Conservation (phyloP, 2,888 invertebrate genomes). For the Acanthosepion esculentum region DNA sequence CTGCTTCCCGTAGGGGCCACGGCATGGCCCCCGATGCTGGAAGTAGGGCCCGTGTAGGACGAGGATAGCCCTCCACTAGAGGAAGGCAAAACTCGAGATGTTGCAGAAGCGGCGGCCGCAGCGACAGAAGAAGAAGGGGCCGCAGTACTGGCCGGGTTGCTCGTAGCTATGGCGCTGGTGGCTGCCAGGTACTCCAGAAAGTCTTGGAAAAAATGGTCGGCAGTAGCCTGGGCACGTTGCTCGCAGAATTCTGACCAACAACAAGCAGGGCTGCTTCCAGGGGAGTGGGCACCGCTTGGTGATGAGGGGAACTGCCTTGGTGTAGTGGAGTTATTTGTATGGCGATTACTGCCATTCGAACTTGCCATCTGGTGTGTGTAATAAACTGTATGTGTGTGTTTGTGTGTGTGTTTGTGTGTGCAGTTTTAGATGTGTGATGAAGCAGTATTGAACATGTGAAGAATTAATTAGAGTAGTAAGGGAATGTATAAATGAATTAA, state of each 20-base stretch:
- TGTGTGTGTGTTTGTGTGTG: background rate
- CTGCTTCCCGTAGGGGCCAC: constrained; percentile 2
- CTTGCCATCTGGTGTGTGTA: constrained; percentile 37
- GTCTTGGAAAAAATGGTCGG: constrained; percentile 90
- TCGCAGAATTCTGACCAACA: constrained; percentile 69
- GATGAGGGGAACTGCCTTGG: background rate
- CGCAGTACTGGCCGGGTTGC: constrained; percentile 82
- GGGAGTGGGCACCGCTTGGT: background rate
- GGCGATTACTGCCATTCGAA: constrained; percentile 36
- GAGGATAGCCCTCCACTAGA: constrained; percentile 21
- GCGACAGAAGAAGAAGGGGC: constrained; percentile 37
- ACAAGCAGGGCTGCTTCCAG: constrained; percentile 50
- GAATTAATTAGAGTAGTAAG: background rate
- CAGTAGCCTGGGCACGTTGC: constrained; percentile 85
- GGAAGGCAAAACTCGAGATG: background rate
- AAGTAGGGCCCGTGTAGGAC: background rate
- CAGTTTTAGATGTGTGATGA: background rate
- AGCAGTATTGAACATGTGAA: background rate
- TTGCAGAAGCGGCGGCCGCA: background rate
- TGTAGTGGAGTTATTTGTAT: background rate
- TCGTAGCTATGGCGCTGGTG: constrained; percentile 52
- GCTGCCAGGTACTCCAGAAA: constrained; percentile 79
- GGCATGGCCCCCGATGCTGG: constrained; percentile 15
- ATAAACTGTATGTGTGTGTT: background rate
- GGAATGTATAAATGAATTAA: background rate